Base-by-base conservation (phyloP, 2,113 vertebrate species). In the Clinocottus analis region DNA sequence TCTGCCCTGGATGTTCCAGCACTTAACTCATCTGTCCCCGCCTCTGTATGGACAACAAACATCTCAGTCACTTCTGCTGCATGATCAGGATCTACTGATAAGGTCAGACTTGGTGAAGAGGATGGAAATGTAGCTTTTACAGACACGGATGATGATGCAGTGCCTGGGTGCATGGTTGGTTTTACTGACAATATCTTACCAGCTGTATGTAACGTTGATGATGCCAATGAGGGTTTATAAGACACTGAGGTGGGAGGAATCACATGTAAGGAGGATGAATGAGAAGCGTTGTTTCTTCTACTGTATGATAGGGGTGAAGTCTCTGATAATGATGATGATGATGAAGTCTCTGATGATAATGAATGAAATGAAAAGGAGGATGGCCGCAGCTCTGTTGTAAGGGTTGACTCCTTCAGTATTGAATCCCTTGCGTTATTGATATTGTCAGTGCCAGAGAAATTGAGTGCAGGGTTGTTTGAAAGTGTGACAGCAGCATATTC, bases 1-100 rank as follows among this genome's bases (percentile, higher is more conserved):
- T 70, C 65, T 55, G 93, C 93, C 89, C 92, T 93, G 72, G 91
- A 94, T 91, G 91, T 89, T 91, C 91, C 90, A 90, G 87, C n/a
- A 2, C 81, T 86, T 65, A 92, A 65, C 49, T 95, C 95, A 85
- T 94, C 89, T 35, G 16, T 71, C 31, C 77, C 79, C 35, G 77
- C 80, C 71, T 89, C 94, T 95, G 94, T 79, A 93, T 90, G 67
- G 67, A 93, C 72, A 92, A 85, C 70, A 91, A 81, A 85, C 1
- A 27, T 45, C 72, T 72, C 55, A 56, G 82, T 93, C 70, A 88
- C 58, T 87, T 78, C 59, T 43, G 71, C 72, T 66, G 67, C 75
- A 33, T 0, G 68, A 73, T 51, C 55, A 47, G 33, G 59, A 67
- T 73, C 59, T 56, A 70, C 51, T 51, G 72, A 80, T 29, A 21